These are phyloP conservation scores for Eupithecia pulchellata DNA, from an alignment of 2,888 invertebrate species.

Conservation along the genomic window DNA sequence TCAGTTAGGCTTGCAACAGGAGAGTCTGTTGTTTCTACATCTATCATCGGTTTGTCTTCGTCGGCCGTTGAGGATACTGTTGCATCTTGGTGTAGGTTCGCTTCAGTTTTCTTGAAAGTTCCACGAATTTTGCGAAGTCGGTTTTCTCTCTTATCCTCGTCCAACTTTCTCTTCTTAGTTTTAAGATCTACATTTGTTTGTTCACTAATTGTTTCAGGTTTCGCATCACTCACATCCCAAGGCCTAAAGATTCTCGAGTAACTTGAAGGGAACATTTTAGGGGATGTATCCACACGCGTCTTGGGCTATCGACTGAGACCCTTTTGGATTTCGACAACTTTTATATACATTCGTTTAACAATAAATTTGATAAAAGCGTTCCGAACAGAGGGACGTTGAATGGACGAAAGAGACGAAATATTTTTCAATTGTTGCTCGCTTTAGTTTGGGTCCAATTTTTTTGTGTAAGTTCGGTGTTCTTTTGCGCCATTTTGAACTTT, in stretches of 20 bases:
- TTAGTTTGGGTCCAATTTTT: conserved; percentile 54
- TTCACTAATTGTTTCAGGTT: conserved; percentile 47
- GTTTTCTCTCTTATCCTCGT: conserved; percentile 70
- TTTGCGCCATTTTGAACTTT: conserved; percentile 48
- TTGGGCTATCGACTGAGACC: conserved; percentile 73
- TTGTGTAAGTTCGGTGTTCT: conserved; percentile 38
- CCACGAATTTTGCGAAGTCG: conserved; percentile 79
- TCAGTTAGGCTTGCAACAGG: conserved; percentile 72
- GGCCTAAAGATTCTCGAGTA: conserved; percentile 86
- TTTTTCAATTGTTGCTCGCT: conserved; percentile 85
- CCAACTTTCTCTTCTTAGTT: conserved; percentile 58
- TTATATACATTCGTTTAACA: conserved; percentile 84
- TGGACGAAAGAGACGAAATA: conserved; percentile 83
- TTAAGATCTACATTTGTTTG: conserved; percentile 50
- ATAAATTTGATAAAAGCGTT: conserved; percentile 83
- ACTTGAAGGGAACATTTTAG: conserved; percentile 71
- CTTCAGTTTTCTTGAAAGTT: conserved; percentile 67
- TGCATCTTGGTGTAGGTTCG: conserved; percentile 79
- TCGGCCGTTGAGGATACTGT: conserved; percentile 85
- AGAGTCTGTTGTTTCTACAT: conserved; percentile 52
- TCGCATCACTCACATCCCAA: conserved; percentile 83
- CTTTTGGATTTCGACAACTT: conserved; percentile 80
- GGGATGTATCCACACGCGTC: conserved; percentile 67
- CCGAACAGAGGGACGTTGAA: conserved; percentile 80
- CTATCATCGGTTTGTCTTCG: conserved; percentile 52